Percentiles rank a stretch among this genome's conserved stretches.
These are phyloP conservation scores for Schizothorax lantsangensis DNA, from an alignment of 2,797 vertebrate species.

Conservation along the genomic window DNA sequence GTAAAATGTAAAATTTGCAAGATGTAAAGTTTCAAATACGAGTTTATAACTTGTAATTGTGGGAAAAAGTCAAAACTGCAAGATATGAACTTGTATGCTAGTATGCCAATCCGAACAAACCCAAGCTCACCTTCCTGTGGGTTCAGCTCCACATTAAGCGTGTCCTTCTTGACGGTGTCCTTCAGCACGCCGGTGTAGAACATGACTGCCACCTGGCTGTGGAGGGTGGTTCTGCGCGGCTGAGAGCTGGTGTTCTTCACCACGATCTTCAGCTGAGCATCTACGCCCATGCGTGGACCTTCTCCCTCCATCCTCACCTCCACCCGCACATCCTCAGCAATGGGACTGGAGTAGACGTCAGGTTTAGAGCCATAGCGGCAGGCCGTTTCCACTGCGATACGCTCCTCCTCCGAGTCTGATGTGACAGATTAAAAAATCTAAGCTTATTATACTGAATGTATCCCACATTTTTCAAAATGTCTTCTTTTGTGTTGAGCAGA, in stretches of 20 bases:
- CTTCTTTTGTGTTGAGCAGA: not conserved
- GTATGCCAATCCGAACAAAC: not conserved
- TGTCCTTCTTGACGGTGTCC: conserved; percentile 83
- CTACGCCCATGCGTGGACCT: conserved; percentile 79
- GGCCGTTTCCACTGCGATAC: conserved; percentile 89
- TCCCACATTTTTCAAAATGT: not conserved
- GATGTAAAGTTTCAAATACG: not conserved
- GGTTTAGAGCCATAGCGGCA: conserved; percentile 87
- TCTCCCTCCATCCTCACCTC: conserved; percentile 84
- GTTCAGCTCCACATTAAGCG: conserved; percentile 75
- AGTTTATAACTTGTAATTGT: not conserved
- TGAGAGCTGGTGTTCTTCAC: conserved; percentile 82
- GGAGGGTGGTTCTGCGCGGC: conserved; percentile 80
- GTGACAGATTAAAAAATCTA: not conserved
- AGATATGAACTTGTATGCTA: not conserved
- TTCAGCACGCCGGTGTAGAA: conserved; percentile 90
- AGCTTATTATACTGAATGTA: not conserved
- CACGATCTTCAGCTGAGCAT: conserved; percentile 80
- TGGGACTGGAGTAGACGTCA: conserved; percentile 75
- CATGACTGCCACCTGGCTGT: conserved; percentile 88
- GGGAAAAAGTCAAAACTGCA: too few relatives aligned
- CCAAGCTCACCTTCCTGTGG: conserved; percentile 82
- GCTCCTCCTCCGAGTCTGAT: conserved; percentile 86
- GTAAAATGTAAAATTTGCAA: too few relatives aligned
- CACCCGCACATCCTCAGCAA: conserved; percentile 80